Base-by-base conservation (phyloP, 64 coral and sea anemone species). In the Stichodactyla mertensii region DNA sequence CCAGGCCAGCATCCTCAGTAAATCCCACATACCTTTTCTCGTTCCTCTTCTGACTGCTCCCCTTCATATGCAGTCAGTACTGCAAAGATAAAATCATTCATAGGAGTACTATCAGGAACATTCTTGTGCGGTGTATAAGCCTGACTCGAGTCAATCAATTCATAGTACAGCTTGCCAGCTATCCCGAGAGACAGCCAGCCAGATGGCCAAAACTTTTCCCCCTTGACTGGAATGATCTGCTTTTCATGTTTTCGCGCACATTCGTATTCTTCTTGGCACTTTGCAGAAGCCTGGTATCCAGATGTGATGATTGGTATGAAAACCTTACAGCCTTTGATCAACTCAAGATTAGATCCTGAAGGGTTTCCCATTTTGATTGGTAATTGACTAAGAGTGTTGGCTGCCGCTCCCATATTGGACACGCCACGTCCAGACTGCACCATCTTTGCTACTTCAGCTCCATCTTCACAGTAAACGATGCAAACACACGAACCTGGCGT, bases 121-220 rank as follows among this genome's bases (percentile, higher is more conserved):
- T 90, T 91, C 10, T 86, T 52, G 52, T 88, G 86, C 12, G 79
- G 19, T 10, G 55, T 87, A 53, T 94, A 94, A 45, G 92, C 92
- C 77, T 86, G 88, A 22, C 74, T 64, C 0, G 79, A 20, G 53
- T 79, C 82, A 19, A 80, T 16, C 52, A 94, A 19, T 23, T 91
- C 85, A 56, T 94, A 94, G 80, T 90, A 94, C 53, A 94, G 85
- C 82, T 94, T 94, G 10, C 92, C 92, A 4, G 92, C 92, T 52
- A 94, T 94, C 19, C 87, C 92, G 11, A 94, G 51, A 12, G 92
- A 84, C 11, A 94, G 85, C 92, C 92, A 94, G 9, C 88, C 88
- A 83, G 77, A 69, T 2, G 88, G 88, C 52, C 79, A 83, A 71
- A 87, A 94, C 20, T 87, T 82, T 12, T 82, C 85, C 16, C 92